Evolutionary conservation across 2,113 vertebrate species (phyloP).

Genomic region (Fregetta grallaria): DNA sequence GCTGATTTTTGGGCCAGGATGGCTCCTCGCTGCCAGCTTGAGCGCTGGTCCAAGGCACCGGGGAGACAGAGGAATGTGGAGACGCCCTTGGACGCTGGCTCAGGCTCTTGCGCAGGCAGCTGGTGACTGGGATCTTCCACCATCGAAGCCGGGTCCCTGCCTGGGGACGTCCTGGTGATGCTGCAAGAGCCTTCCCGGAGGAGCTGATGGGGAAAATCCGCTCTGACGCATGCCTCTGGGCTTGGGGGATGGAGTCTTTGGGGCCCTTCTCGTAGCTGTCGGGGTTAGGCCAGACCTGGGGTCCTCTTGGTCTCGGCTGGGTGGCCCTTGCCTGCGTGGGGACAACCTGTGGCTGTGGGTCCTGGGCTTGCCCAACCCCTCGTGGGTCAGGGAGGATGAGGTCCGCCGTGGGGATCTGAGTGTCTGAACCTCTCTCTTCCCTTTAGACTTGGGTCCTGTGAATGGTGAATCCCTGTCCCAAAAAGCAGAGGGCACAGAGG

Average conservation of each 20-base stretch:
- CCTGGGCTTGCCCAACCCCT: neutral
- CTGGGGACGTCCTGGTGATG: neutral
- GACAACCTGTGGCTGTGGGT: neutral
- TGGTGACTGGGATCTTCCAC: neutral
- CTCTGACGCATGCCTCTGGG: neutral
- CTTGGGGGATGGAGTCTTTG: neutral
- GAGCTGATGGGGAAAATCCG: neutral
- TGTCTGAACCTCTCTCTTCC: neutral
- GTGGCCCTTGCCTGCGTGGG: neutral
- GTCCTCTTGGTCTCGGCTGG: rapidly evolving
- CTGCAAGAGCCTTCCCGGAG: neutral
- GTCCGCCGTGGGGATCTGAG: rapidly evolving
- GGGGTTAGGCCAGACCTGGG: neutral
- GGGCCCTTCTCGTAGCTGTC: rapidly evolving
- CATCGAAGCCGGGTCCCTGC: neutral
- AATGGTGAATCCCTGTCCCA: conserved; percentile 85
- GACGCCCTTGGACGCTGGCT: neutral
- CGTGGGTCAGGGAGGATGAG: rapidly evolving
- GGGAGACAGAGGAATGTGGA: neutral
- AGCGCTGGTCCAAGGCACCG: neutral
- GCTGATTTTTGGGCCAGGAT: neutral
- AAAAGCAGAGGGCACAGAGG: conserved; percentile 68
- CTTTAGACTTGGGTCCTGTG: conserved; percentile 78
- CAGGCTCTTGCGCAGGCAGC: neutral
- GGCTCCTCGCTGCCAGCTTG: neutral